Conservation (phyloP, 1,140 invertebrate species). For the Geopemphigus sp. region DNA sequence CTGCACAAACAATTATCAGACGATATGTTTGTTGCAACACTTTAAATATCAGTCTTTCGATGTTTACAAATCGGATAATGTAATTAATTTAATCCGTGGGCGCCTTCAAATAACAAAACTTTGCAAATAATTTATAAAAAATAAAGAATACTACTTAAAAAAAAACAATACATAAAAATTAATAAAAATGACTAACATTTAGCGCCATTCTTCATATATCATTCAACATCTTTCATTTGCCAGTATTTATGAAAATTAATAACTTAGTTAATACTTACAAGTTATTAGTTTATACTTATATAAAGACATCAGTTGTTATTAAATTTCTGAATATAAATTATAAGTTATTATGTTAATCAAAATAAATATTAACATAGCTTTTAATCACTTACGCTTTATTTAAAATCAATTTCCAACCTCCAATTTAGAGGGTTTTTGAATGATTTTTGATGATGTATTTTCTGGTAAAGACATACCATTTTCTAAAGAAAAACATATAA, state of each 20-base stretch:
- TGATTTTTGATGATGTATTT: constrained; percentile 11
- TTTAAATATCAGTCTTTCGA: constrained; percentile 50
- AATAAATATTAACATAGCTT: neutral
- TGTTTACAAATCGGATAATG: constrained; percentile 45
- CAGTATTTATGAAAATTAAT: constrained; percentile 27
- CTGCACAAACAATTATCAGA: constrained; percentile 43
- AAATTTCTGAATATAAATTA: neutral
- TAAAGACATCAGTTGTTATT: neutral
- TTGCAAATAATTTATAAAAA: constrained; percentile 43
- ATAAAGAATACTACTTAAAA: constrained; percentile 47
- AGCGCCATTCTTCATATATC: neutral
- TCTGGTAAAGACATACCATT: neutral
- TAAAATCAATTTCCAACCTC: constrained; percentile 24
- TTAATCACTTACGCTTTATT: constrained; percentile 3
- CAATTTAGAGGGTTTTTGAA: constrained; percentile 17
- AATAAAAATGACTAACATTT: constrained; percentile 47
- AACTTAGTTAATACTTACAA: constrained; percentile 20
- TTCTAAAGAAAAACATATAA: constrained; percentile 4
- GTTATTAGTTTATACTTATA: constrained; percentile 11
- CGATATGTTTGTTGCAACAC: constrained; percentile 37
- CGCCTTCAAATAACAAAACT: constrained; percentile 47
- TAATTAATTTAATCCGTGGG: constrained; percentile 35
- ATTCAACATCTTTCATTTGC: neutral
- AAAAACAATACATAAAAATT: constrained; percentile 38
- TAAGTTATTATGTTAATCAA: neutral